Evolutionary conservation across 2,797 vertebrate genomes (phyloP).

Genomic region (Arrhamphus sclerolepis): DNA sequence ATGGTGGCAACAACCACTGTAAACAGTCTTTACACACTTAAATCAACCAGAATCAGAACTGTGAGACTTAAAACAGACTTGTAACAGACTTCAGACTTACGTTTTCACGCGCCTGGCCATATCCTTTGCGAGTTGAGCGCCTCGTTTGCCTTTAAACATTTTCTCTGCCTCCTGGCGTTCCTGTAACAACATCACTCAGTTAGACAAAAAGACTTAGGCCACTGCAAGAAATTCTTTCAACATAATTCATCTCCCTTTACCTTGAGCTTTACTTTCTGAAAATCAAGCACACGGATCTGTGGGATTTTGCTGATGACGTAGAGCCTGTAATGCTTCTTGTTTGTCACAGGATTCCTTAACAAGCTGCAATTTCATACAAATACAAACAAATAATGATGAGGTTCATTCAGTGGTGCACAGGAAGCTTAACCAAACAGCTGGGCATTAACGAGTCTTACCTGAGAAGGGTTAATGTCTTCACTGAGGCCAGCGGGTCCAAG

Average conservation of each 20-base stretch:
- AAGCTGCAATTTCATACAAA: conserved; percentile 81
- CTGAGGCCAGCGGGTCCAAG: conserved; percentile 89
- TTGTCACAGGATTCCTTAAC: conserved; percentile 96
- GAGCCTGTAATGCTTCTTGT: conserved; percentile 97
- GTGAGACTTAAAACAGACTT: no score
- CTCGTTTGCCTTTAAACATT: conserved; percentile 99
- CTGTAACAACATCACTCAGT: conserved; percentile 90
- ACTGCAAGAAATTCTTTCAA: neutral
- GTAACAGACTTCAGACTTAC: no score
- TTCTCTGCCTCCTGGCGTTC: conserved; percentile 99
- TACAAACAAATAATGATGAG: no score
- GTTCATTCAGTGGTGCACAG: no score
- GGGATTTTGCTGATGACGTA: conserved; percentile 95
- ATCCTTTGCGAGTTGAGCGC: conserved; percentile 99
- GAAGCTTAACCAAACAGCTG: no score
- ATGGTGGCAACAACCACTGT: no score
- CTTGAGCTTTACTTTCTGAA: conserved; percentile 96
- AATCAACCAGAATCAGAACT: no score
- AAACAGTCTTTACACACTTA: no score
- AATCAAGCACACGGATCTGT: conserved; percentile 94
- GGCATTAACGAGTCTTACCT: no score
- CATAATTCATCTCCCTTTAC: conserved; percentile 68
- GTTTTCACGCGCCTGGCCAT: conserved; percentile 98
- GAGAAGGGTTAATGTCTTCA: conserved; percentile 90
- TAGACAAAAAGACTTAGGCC: conserved; percentile 67